These are phyloP conservation scores for Copidosoma floridanum DNA, from an alignment of 1,140 invertebrate genomes.

Conservation along the genomic window DNA sequence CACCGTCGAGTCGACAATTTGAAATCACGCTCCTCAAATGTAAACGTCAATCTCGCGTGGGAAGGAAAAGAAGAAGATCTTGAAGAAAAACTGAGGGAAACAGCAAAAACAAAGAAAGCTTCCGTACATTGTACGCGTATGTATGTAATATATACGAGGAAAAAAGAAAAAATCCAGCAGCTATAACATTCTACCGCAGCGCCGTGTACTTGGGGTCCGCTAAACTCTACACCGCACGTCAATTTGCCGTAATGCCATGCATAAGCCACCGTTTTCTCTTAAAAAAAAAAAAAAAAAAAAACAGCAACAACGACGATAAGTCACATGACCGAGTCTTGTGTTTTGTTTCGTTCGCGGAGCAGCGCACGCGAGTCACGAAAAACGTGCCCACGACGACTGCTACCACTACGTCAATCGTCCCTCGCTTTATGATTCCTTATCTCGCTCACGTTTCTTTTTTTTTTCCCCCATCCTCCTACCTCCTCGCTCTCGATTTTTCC, in stretches of 20 bases:
- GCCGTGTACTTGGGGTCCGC: no score
- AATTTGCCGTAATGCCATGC: constrained; percentile 2
- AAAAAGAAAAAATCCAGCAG: no score
- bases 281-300: not conserved
- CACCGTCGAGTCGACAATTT: no score
- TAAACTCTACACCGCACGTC: not conserved
- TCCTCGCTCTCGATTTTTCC: no score
- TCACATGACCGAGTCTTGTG: not conserved
- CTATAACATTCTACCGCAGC: no score
- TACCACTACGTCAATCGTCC: not conserved
- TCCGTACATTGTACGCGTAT: no score
- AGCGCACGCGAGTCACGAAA: constrained; percentile 6
- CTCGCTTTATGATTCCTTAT: not conserved
- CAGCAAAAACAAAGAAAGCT: no score
- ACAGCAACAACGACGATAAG: constrained; percentile 1
- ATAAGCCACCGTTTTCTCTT: not conserved
- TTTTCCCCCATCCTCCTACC: not conserved
- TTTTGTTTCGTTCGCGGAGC: not conserved
- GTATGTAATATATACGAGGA: no score
- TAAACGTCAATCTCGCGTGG: no score
- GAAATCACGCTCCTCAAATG: no score
- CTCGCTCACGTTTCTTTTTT: not conserved
- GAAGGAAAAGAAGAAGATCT: no score
- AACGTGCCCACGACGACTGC: not conserved
- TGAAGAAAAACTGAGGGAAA: no score